Base-by-base conservation (phyloP, 2,888 invertebrate genomes). In the Eilema griseolum region DNA sequence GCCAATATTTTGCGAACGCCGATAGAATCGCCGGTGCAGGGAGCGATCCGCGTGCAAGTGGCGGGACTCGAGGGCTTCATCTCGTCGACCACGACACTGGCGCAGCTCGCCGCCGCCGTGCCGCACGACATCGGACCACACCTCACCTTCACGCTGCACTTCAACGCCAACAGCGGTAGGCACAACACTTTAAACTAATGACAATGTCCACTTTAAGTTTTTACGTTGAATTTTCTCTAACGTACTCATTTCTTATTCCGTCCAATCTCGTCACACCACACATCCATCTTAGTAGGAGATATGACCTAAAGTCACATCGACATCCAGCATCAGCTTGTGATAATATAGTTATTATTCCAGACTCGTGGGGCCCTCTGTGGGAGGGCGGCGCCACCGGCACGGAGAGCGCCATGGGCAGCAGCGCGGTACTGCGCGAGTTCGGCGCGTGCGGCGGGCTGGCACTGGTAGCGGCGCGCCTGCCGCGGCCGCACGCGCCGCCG, bases 371-470 rank as follows among this genome's bases (percentile, higher is more conserved):
- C 0, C 84, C 85, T 3, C 83, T 78, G 60, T 90, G 90, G 90
- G 88, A 89, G 24, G 70, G 76, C 61, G 80, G 80, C 46, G 79
- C 60, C 57, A 67, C 66, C 16, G 41, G 67, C 37, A 60, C 69
- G 64, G 23, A 28, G 52, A 64, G 75, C 61, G 24, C 60, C 12
- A 65, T 62, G 31, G 57, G n/a, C 26, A 37, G 41, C 46, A 67
- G 77, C 64, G 33, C 76, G 52, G 86, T 98, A 67, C 95, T 99
- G 83, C 98, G 98, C 85, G 97, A 98, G 82, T 99, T 99, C 93
- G 98, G 98, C 67, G 96, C 97, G 75, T 97, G 97, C 80, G 99
- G 99, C 71, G 99, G 99, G 2, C 95, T 99, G 71, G 98, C 98
- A 20, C 95, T 99, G 72, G 95, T 99, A 73, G 99, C 99, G 0